These are phyloP conservation scores for Ambastaia sidthimunki DNA, from an alignment of 2,797 vertebrate genomes.

Conservation along the genomic window DNA sequence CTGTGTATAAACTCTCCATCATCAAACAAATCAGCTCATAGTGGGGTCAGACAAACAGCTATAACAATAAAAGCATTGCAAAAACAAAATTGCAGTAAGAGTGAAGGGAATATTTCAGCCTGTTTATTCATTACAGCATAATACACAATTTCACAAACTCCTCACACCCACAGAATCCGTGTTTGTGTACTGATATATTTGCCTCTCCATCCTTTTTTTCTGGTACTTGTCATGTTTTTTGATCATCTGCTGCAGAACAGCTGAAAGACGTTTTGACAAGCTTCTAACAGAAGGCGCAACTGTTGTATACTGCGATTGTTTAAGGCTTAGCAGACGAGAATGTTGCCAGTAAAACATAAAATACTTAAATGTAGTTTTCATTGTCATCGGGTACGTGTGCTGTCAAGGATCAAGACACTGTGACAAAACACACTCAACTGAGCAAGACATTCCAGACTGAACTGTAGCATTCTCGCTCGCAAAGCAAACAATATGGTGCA, in stretches of 20 bases:
- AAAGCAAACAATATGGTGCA: not conserved
- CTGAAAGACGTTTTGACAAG: conserved; percentile 36
- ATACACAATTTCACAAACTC: not conserved
- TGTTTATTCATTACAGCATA: not conserved
- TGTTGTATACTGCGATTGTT: conserved; percentile 18
- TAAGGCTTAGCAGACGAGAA: conserved; percentile 21
- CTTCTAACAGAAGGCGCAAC: conserved; percentile 31
- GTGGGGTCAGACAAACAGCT: not conserved
- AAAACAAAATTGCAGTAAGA: not conserved
- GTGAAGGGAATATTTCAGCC: not conserved
- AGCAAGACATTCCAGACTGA: not conserved
- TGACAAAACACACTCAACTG: conserved; percentile 4
- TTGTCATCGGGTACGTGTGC: conserved; percentile 17
- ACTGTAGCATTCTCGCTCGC: not conserved
- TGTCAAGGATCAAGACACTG: conserved; percentile 30
- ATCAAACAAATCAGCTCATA: not conserved
- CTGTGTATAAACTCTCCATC: not conserved
- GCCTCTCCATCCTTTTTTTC: not conserved
- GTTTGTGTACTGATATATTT: conserved; percentile 1
- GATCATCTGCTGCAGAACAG: conserved; percentile 16
- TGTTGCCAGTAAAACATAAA: conserved; percentile 21
- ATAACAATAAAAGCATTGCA: not conserved
- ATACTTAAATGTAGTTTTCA: conserved; percentile 28
- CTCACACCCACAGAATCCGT: not conserved
- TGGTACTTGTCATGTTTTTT: conserved; percentile 22